A percentile compares a stretch with the other conserved stretches of the same genome.
Conservation (phyloP, 1,140 invertebrate species). For the Myzus persicae region DNA sequence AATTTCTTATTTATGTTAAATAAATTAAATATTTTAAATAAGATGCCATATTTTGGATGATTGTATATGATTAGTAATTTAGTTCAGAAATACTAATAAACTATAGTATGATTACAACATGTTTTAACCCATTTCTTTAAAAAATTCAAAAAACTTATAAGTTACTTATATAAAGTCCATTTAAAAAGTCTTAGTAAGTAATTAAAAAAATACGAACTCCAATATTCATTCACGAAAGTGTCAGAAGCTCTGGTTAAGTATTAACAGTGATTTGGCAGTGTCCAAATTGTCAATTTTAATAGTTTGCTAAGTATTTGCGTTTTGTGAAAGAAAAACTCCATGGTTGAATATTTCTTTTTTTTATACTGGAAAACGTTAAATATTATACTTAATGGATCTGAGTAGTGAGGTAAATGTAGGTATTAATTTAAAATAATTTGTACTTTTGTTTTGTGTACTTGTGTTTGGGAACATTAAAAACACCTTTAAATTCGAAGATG, state of each 20-base stretch:
- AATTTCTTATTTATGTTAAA: too few relatives aligned
- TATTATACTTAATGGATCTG: too few relatives aligned
- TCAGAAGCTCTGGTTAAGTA: not conserved
- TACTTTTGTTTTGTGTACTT: too few relatives aligned
- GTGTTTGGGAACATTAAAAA: too few relatives aligned
- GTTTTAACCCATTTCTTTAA: not conserved
- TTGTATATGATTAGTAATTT: not conserved
- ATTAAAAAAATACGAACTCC: not conserved
- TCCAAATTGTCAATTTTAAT: not conserved
- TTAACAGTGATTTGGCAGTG: too few relatives aligned
- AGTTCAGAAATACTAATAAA: not conserved
- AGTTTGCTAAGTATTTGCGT: not conserved
- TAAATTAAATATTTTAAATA: too few relatives aligned
- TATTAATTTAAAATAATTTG: too few relatives aligned
- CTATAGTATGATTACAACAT: not conserved
- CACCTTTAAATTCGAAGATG: too few relatives aligned
- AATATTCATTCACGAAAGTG: not conserved
- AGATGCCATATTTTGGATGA: not conserved
- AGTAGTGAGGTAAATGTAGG: too few relatives aligned
- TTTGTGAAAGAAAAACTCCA: not conserved
- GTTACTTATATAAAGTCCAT: too few relatives aligned
- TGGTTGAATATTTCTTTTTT: too few relatives aligned
- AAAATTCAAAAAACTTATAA: not conserved
- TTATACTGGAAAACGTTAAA: too few relatives aligned
- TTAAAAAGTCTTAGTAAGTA: not conserved